These are phyloP conservation scores for Mastacembelus armatus DNA, from an alignment of 2,797 vertebrate genomes.

Conservation along the genomic window DNA sequence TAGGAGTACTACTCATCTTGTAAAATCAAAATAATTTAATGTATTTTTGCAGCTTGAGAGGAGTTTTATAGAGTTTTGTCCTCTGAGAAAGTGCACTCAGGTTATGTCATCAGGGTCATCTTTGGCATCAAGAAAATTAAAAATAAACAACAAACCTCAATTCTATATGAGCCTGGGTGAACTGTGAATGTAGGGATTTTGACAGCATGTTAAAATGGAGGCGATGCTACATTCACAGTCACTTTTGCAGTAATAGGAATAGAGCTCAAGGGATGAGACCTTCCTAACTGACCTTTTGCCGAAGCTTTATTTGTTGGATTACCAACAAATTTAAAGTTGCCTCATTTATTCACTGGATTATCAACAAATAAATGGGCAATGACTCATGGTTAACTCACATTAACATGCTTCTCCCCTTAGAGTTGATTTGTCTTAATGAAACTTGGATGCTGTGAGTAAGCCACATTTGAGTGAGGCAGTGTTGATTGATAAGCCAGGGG, in stretches of 20 bases:
- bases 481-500: constrained; percentile 35
- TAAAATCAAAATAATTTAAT: not conserved
- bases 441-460: not conserved
- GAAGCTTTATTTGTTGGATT: not conserved
- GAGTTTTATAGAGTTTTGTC: too few species aligned
- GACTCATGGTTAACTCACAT: not conserved
- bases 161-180: too few species aligned
- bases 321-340: too few species aligned
- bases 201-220: too few species aligned
- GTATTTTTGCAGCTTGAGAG: not conserved
- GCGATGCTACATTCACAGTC: too few species aligned
- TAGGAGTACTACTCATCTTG: too few species aligned
- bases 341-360: too few species aligned
- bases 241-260: too few species aligned
- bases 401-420: not conserved
- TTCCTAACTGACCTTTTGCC: not conserved
- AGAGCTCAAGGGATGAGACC: too few species aligned
- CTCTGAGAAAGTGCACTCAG: not conserved
- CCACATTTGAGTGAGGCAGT: not conserved
- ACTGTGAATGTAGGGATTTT: too few species aligned
- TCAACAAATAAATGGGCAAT: not conserved
- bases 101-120: not conserved
- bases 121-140: too few species aligned
- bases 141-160: too few species aligned
- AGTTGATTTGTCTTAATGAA: constrained; percentile 5